Base-by-base conservation (phyloP, 2,797 vertebrate genomes). In the Cuculus canorus region DNA sequence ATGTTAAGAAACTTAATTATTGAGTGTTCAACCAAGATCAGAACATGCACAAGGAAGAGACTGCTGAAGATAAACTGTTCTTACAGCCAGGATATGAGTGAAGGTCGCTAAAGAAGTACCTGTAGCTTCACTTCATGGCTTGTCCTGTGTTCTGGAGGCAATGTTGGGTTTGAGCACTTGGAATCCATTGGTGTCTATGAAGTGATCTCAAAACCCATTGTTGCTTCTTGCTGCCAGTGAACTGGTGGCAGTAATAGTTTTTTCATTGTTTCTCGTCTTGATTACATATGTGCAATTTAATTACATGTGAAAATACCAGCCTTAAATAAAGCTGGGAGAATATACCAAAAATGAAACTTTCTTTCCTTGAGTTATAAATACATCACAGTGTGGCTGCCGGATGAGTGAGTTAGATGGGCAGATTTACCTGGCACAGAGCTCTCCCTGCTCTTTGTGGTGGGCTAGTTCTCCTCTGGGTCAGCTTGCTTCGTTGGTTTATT, bases 151-250 rank as follows among this genome's bases (percentile, higher is more conserved):
- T 82, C 25, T 32, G 43, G 63, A 43, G 27, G 13, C 19, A 72
- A 1, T 5, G 8, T 1, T 50, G 23, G 9, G 11, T 69, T 71
- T 32, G 24, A 72, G 30, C 4, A 3, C 4, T n/a, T 1, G 1
- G 33, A 59, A 41, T 53, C 17, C 6, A 13, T 69, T 32, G 6
- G 7, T 57, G 33, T 30, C 37, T 53, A 2, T 11, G 11, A 18
- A 64, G 17, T 23, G 30, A 6, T 73, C 7, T 81, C 1, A 2
- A 68, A 86, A 69, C 25, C 5, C 6, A 6, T 27, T 68, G 66
- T 45, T 88, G 35, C 56, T 73, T 32, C 17, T 57, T 79, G 9
- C 50, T 82, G 5, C 6, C 52, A 11, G 3, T 71, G 17, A 45
- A 43, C 37, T 70, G 17, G 25, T 77, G 19, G 15, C 16, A 50